phyloP scores from a whole-genome alignment of 2,797 vertebrate species.

The Molossus alvarezi region DNA sequence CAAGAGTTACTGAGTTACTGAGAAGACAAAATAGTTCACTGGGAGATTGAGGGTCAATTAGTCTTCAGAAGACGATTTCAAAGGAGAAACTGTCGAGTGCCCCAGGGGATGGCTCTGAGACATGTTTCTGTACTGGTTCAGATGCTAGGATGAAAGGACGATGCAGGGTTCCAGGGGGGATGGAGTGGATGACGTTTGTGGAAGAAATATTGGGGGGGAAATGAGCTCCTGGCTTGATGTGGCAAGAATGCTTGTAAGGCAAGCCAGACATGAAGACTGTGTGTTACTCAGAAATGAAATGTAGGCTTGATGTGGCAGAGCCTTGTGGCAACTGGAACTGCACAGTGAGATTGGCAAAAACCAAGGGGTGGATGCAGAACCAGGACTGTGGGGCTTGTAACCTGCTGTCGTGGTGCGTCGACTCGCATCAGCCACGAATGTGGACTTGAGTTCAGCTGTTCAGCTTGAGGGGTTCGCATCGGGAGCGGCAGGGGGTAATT shows the following conservation, averaged over 20 bases:
- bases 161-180: slow-evolving; percentile 51
- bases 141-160: slow-evolving; percentile 71
- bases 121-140: slow-evolving; percentile 39
- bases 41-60: slow-evolving; percentile 66
- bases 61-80: slow-evolving; percentile 68
- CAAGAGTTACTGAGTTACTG: slow-evolving; percentile 3
- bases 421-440: neutral
- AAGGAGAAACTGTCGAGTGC: slow-evolving; percentile 65
- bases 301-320: slow-evolving; percentile 39
- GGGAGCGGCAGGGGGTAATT: neutral
- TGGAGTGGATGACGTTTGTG: slow-evolving; percentile 54
- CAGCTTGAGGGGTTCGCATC: neutral
- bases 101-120: slow-evolving; percentile 69
- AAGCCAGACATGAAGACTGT: slow-evolving; percentile 15
- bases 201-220: slow-evolving; percentile 65
- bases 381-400: neutral
- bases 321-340: neutral
- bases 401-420: neutral
- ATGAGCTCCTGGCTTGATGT: slow-evolving; percentile 74
- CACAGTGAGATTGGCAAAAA: slow-evolving; percentile 4
- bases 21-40: slow-evolving; percentile 61
- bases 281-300: slow-evolving; percentile 56
- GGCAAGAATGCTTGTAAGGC: slow-evolving; percentile 59
- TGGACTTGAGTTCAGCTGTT: neutral
- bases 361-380: neutral